Base-by-base conservation (phyloP, 2,797 vertebrate species). In the Aratinga solstitialis region DNA sequence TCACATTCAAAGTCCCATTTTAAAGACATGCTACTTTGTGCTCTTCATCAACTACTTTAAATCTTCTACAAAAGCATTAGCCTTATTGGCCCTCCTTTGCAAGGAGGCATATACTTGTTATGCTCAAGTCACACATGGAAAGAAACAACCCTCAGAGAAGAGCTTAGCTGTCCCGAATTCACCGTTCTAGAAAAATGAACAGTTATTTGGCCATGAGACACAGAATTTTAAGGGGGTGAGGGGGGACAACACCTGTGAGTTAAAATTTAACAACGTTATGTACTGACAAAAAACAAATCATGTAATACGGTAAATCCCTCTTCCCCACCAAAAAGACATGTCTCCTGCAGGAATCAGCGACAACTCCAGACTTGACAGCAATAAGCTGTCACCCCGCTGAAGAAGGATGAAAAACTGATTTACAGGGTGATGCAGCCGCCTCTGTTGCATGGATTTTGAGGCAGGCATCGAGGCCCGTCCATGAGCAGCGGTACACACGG, bases 321-420 rank as follows among this genome's bases (percentile, higher is more conserved):
- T 58, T 73, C 53, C 23, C 1, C 53, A 29, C 3, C 24, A 10
- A 23, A 14, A 13, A 9, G 17, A 5, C 5, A 3, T 0, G 7
- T 30, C 51, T 73, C 42, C 71, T 7, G 1, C 5, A 59, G 58
- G 27, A 89, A 30, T 53, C 56, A 56, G 10, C 32, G 68, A 43
- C 78, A 92, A 74, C 92, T 74, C 9, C 27, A 54, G 50, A 38
- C 24, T 6, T 20, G 38, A n/a, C 61, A 3, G 6, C 51, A 50
- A 47, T 45, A 48, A 56, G 48, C 66, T 38, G 62, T 68, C 76
- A 48, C 29, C 13, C 42, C 5, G 48, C 48, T 7, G n/a, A 56
- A 47, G 62, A 21, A 23, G 50, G 77, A 27, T 0, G 65, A n/a
- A 45, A 84, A 62, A 5, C 67, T 5, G 5, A 43, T 2, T 67